Percentiles rank a stretch among this genome's conserved stretches.
phyloP scores from a whole-genome alignment of 2,113 vertebrate species.

The Oenanthe oenanthe region DNA sequence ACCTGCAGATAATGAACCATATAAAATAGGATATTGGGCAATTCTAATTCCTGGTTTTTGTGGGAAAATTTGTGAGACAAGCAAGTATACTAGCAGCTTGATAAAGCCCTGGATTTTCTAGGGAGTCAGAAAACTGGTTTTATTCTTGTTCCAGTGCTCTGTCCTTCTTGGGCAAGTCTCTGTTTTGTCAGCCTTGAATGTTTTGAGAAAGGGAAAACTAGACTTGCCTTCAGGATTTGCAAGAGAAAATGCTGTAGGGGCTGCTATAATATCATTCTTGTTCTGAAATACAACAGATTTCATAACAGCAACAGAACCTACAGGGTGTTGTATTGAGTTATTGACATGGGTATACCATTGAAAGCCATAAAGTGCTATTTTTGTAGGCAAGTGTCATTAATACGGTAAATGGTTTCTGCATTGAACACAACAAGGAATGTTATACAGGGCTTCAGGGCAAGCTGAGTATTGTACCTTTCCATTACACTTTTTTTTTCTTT shows the following conservation, averaged over 20 bases:
- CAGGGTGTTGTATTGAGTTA: constrained; percentile 34
- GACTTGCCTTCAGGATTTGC: background rate
- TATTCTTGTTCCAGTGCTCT: background rate
- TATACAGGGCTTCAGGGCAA: background rate
- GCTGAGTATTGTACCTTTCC: background rate
- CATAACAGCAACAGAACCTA: background rate
- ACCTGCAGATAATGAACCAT: background rate
- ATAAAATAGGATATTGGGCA: background rate
- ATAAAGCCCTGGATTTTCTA: background rate
- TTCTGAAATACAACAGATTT: background rate
- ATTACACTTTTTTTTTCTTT: background rate
- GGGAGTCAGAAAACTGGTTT: background rate
- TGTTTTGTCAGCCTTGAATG: background rate
- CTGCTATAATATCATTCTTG: background rate
- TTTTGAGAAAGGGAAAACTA: background rate
- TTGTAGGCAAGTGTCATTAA: constrained; percentile 28
- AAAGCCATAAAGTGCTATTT: constrained; percentile 44
- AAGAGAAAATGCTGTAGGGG: background rate
- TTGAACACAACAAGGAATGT: background rate
- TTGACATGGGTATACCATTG: background rate
- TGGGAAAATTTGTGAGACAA: background rate
- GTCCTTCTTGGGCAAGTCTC: background rate
- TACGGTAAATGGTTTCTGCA: constrained; percentile 36
- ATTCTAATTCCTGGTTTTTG: background rate
- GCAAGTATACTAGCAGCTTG: background rate